Evolutionary conservation across 2,797 vertebrate genomes (phyloP), one percentile per base, ranked within the genome.

Genomic region (Valencia hispanica): DNA sequence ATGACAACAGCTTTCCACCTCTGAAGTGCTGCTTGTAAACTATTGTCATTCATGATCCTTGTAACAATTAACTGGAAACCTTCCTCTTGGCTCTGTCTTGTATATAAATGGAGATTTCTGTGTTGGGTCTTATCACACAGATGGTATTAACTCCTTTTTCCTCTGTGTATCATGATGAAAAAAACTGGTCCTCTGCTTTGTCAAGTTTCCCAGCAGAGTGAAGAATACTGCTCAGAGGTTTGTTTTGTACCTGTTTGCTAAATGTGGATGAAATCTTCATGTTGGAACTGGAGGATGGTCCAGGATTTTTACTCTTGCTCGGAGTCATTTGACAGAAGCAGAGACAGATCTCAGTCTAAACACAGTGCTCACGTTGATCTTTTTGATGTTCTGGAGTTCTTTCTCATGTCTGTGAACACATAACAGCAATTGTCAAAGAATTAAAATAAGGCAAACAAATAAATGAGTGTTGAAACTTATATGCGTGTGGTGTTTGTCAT

Each of bases 331-430:
- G 86, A 81, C 76, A 69, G 77, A 85, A 83, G 84, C 84, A 78
- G 83, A 72, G 39, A 77, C 68, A 17, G 89, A 84, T 86, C 77
- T 36, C 77, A 79, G 84, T 80, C 90, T 90, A 84, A 90, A 86
- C 87, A 92, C 93, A 93, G 93, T 93, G 93, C 93, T 94, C 93
- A 93, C 82, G 43, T 92, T 92, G 88, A 88, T 93, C 91, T 94
- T 94, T 90, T 92, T 86, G 93, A 93, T 94, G 93, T 94, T 91
- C 92, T 92, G 87, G 91, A 94, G 79, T 91, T 91, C 86, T 93
- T 94, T 93, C 93, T 94, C 92, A 94, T 94, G 92, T 95, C 82
- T 94, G 94, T 95, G 91, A 93, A 95, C 93, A 94, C 87, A 86
- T 95, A 95, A 94, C 90, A 94, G 89, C 89, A 89, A 83, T 89